A percentile compares a stretch with the other conserved stretches of the same genome.
These are phyloP conservation scores for Mylabris sibirica DNA, from an alignment of 2,888 invertebrate species.

Conservation along the genomic window DNA sequence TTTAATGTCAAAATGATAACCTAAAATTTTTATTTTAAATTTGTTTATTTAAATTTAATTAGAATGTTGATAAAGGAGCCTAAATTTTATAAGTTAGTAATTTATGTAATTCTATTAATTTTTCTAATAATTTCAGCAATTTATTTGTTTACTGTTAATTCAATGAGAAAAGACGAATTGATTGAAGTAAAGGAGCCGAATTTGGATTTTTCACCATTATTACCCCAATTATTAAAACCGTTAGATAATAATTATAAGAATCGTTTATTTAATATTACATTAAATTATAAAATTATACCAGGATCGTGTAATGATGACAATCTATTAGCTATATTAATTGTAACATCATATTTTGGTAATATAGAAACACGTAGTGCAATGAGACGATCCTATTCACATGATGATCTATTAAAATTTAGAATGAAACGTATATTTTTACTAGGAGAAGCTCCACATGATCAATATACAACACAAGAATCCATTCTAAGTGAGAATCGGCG, in stretches of 20 bases:
- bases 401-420: slow-evolving; percentile 67
- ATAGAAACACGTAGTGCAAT: slow-evolving; percentile 74
- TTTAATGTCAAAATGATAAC: not conserved
- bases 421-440: slow-evolving; percentile 74
- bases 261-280: not conserved
- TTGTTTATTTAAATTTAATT: not conserved
- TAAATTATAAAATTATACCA: not conserved
- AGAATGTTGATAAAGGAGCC: not conserved
- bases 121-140: not conserved
- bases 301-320: slow-evolving; percentile 16
- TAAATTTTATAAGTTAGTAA: not conserved
- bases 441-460: slow-evolving; percentile 67
- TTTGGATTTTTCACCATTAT: not conserved
- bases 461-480: slow-evolving; percentile 65
- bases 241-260: not conserved
- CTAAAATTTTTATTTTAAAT: not conserved
- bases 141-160: not conserved
- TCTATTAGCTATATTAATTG: slow-evolving; percentile 63
- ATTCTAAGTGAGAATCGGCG: slow-evolving; percentile 69
- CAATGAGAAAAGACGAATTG: not conserved
- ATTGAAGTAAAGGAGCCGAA: not conserved
- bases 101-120: not conserved
- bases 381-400: slow-evolving; percentile 70
- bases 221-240: not conserved
- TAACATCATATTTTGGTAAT: slow-evolving; percentile 81